A percentile compares a stretch with the other conserved stretches of the same genome.
Evolutionary conservation across 2,888 invertebrate species (phyloP).

Genomic region (Stegana nigrithorax): DNA sequence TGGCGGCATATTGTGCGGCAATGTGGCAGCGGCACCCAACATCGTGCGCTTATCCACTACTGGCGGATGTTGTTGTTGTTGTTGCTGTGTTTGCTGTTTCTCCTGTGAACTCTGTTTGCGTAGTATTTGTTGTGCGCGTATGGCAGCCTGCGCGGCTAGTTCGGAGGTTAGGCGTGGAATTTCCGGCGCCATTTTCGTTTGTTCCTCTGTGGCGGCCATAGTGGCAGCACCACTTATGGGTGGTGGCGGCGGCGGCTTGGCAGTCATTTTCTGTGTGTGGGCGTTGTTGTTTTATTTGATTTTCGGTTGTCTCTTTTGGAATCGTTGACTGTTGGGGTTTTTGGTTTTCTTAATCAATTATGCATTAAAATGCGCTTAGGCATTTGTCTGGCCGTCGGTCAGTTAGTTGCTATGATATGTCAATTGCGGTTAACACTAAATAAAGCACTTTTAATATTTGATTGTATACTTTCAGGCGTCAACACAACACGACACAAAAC

Average conservation of each 20-base stretch:
- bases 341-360: slow-evolving; percentile 31
- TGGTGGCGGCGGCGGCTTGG: slow-evolving; percentile 53
- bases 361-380: slow-evolving; percentile 36
- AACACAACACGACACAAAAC: slow-evolving; percentile 11
- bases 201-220: slow-evolving; percentile 33
- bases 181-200: slow-evolving; percentile 63
- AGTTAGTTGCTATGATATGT: background rate
- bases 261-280: slow-evolving; percentile 43
- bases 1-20: slow-evolving; percentile 41
- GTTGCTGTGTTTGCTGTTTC: slow-evolving; percentile 31
- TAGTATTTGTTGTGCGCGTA: slow-evolving; percentile 65
- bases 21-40: slow-evolving; percentile 17
- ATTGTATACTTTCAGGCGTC: slow-evolving; percentile 9
- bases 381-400: background rate
- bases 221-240: slow-evolving; percentile 36
- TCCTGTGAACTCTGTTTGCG: slow-evolving; percentile 62
- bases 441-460: background rate
- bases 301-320: slow-evolving; percentile 24
- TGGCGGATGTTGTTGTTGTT: too few relatives aligned
- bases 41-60: background rate
- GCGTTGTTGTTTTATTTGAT: slow-evolving; percentile 31
- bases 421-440: background rate
- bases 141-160: slow-evolving; percentile 67
- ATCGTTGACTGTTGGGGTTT: too few relatives aligned
- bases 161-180: slow-evolving; percentile 67